These are phyloP conservation scores for Acanthurus tractus DNA, from an alignment of 2,797 vertebrate genomes.

Conservation along the genomic window DNA sequence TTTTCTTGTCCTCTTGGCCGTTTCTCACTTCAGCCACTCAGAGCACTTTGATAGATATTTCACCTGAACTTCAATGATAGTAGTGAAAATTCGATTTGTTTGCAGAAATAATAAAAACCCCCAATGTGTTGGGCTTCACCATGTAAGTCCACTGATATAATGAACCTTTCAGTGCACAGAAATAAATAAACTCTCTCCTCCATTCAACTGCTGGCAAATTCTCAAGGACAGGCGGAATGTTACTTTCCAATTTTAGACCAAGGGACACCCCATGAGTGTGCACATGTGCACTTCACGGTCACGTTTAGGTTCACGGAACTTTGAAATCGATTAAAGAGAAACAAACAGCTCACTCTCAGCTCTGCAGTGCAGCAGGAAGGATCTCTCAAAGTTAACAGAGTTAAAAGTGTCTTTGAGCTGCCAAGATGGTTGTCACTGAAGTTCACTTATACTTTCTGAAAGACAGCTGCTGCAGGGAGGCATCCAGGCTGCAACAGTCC, in stretches of 20 bases:
- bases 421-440: slow-evolving; percentile 17
- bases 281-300: slow-evolving; percentile 14
- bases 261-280: slow-evolving; percentile 31
- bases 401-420: slow-evolving; percentile 27
- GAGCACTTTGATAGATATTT: slow-evolving; percentile 2
- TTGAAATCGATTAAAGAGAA: slow-evolving; percentile 15
- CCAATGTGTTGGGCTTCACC: neutral
- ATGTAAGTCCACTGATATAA: slow-evolving; percentile 12
- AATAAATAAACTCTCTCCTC: neutral
- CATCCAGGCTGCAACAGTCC: slow-evolving; percentile 22
- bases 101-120: slow-evolving; percentile 34
- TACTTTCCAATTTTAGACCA: slow-evolving; percentile 29
- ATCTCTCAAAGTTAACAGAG: slow-evolving; percentile 13
- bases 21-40: neutral
- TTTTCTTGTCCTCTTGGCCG: slow-evolving; percentile 2
- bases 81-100: slow-evolving; percentile 46
- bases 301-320: slow-evolving; percentile 23
- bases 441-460: slow-evolving; percentile 25
- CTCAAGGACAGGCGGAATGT: slow-evolving; percentile 14
- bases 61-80: slow-evolving; percentile 15
- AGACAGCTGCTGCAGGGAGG: slow-evolving; percentile 20
- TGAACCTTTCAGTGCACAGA: neutral
- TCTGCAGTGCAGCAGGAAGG: slow-evolving; percentile 4
- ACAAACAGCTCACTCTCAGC: neutral
- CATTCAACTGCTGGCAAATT: slow-evolving; percentile 27